Percentiles rank a stretch among this genome's conserved stretches.
Conservation (phyloP, 2,888 invertebrate genomes). For the Meandrusa payeni region DNA sequence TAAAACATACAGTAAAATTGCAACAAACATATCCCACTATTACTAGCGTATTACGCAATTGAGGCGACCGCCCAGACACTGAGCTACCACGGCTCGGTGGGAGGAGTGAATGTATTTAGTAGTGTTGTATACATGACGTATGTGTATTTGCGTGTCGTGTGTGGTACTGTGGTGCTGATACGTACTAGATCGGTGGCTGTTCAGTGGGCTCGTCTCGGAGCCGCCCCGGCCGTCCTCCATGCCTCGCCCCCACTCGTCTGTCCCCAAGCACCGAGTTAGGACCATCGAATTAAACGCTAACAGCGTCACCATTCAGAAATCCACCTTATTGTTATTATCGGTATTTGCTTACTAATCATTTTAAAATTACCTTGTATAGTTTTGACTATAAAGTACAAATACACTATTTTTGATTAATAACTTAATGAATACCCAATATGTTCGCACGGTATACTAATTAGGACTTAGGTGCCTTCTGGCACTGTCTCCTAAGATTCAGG, state of each 20-base stretch:
- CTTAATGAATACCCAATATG: too few relatives aligned
- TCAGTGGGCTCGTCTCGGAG: conserved; percentile 91
- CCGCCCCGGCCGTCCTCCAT: conserved; percentile 77
- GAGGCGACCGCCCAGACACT: too few relatives aligned
- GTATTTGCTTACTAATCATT: background rate
- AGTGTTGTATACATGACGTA: background rate
- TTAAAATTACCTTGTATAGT: too few relatives aligned
- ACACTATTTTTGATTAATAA: too few relatives aligned
- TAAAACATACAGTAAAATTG: too few relatives aligned
- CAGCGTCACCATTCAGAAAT: conserved; percentile 3
- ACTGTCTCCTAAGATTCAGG: too few relatives aligned
- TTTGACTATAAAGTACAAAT: too few relatives aligned
- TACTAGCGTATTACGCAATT: too few relatives aligned
- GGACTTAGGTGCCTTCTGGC: too few relatives aligned
- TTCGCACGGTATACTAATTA: too few relatives aligned
- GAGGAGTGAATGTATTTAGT: background rate
- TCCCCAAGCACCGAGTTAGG: conserved; percentile 66
- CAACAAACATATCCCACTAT: too few relatives aligned
- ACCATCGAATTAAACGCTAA: conserved; percentile 12
- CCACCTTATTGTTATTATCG: conserved; percentile 13
- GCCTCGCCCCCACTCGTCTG: conserved; percentile 75
- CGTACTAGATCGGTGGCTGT: conserved; percentile 92
- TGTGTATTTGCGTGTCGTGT: conserved; percentile 9
- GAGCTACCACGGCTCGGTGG: too few relatives aligned
- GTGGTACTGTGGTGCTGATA: conserved; percentile 48